Percentiles rank a stretch among this genome's conserved stretches.
Evolutionary conservation across 2,888 invertebrate genomes (phyloP).

Genomic region (Linnaemya vulpina): DNA sequence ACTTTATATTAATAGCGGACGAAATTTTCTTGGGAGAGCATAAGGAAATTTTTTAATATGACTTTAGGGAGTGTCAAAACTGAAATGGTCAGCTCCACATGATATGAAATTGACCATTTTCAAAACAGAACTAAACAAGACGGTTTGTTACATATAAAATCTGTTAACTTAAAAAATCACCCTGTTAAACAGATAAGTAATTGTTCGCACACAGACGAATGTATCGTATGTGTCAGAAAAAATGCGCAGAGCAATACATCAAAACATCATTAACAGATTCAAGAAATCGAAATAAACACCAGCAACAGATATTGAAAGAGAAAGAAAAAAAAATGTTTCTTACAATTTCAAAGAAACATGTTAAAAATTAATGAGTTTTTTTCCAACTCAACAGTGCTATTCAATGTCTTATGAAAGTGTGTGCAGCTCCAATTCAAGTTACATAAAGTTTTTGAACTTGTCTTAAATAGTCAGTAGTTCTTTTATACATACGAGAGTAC

Average conservation of each 20-base stretch:
- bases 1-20: no score
- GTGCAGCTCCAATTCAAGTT: background rate
- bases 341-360: constrained; percentile 61
- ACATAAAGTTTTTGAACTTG: background rate
- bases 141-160: constrained; percentile 2
- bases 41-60: no score
- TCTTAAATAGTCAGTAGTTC: background rate
- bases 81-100: no score
- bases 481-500: background rate
- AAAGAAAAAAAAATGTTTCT: constrained; percentile 24
- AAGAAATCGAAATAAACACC: constrained; percentile 37
- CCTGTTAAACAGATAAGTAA: background rate
- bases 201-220: background rate
- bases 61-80: no score
- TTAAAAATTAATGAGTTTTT: constrained; percentile 67
- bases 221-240: background rate
- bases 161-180: background rate
- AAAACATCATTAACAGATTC: constrained; percentile 67
- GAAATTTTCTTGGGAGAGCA: no score
- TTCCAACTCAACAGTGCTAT: background rate
- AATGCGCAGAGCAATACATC: constrained; percentile 58
- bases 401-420: background rate
- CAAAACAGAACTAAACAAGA: no score
- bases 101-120: no score
- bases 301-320: constrained; percentile 31